Evolutionary conservation across 1,140 invertebrate genomes (phyloP).

Genomic region (Lasaia peninsularis): DNA sequence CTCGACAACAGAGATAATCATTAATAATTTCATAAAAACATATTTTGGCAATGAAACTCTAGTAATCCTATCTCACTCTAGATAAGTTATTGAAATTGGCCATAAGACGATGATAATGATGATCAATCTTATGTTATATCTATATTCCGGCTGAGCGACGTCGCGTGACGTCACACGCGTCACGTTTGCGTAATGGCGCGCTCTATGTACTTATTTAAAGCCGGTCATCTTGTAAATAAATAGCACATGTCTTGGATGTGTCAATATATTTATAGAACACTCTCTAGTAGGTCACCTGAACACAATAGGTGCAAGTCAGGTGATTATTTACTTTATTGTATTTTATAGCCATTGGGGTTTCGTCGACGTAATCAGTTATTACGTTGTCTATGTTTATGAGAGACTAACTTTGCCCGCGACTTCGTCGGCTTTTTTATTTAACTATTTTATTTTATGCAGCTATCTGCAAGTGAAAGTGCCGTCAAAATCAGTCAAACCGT

Average conservation of each 20-base stretch:
- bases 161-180: slow-evolving; percentile 55
- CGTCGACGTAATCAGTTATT: too few relatives aligned
- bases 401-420: too few relatives aligned
- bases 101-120: not conserved
- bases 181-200: slow-evolving; percentile 53
- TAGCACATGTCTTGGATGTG: slow-evolving; percentile 54
- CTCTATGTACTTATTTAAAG: slow-evolving; percentile 51
- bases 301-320: slow-evolving; percentile 20
- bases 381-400: too few relatives aligned
- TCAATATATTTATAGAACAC: slow-evolving; percentile 51
- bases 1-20: too few relatives aligned
- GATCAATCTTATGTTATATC: not conserved
- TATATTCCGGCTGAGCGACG: slow-evolving; percentile 26
- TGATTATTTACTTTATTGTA: not conserved
- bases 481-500: too few relatives aligned
- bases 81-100: too few relatives aligned
- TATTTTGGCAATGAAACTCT: too few relatives aligned
- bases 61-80: too few relatives aligned
- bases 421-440: too few relatives aligned
- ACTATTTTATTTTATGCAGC: too few relatives aligned
- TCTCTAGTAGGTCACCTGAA: slow-evolving; percentile 50
- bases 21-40: too few relatives aligned
- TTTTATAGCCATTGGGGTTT: not conserved
- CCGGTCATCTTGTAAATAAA: slow-evolving; percentile 44
- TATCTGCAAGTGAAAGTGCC: too few relatives aligned